phyloP scores from a whole-genome alignment of 2,888 invertebrate genomes.

The Lithophane ornitopus region DNA sequence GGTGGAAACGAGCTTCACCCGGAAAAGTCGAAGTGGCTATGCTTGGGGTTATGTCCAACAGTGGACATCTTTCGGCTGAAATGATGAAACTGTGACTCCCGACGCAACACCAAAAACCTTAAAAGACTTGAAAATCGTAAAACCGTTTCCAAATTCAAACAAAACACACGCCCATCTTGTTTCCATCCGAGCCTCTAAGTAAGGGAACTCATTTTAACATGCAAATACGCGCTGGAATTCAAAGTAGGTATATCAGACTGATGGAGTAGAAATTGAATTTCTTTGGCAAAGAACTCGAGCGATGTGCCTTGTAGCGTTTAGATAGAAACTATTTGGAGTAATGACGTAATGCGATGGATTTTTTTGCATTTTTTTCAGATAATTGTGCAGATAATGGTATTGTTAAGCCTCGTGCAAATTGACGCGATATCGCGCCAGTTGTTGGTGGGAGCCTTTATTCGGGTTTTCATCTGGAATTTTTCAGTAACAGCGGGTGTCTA shows the following conservation, averaged over 20 bases:
- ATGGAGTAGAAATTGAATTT: slow-evolving; percentile 80
- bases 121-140: neutral
- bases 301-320: slow-evolving; percentile 28
- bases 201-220: slow-evolving; percentile 76
- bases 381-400: neutral
- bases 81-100: neutral
- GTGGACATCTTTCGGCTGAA: neutral
- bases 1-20: too few relatives aligned
- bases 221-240: slow-evolving; percentile 76
- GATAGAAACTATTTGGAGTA: slow-evolving; percentile 48
- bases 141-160: slow-evolving; percentile 4
- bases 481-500: too few relatives aligned
- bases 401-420: neutral
- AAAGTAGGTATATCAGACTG: slow-evolving; percentile 70
- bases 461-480: too few relatives aligned
- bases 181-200: slow-evolving; percentile 53
- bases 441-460: too few relatives aligned
- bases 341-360: neutral
- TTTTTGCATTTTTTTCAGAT: neutral
- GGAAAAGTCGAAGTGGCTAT: too few relatives aligned
- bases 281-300: slow-evolving; percentile 62
- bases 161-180: slow-evolving; percentile 50
- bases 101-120: neutral
- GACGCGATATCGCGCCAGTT: too few relatives aligned
- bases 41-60: neutral